Base-by-base conservation (phyloP, 2,888 invertebrate genomes). In the Drosophila emarginata region DNA sequence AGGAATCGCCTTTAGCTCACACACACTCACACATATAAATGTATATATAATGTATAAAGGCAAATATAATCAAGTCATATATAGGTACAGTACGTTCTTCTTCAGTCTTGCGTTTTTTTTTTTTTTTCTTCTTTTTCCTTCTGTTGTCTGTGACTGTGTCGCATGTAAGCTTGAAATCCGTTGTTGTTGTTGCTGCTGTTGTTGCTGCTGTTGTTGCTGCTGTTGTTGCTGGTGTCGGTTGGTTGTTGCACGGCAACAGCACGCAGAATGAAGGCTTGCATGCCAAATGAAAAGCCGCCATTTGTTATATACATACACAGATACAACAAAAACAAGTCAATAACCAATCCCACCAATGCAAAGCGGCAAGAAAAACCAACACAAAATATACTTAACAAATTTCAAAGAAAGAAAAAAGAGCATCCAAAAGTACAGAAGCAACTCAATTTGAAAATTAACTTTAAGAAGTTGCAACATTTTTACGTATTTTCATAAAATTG, bases 41-140 rank as follows among this genome's bases (percentile, higher is more conserved):
- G 21, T 45, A 70, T 62, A 59, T 70, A 68, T 81, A 71, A 71
- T 71, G 70, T 74, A 75, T 81, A 75, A 77, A 79, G 69, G 64
- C 70, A 67, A 79, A 81, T 74, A 79, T 81, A 79, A 79, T 79
- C 82, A 79, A 81, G 79, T 64, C 78, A 73, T 67, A 76, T 53
- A 65, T 50, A 56, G 18, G 40, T 60, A 53, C 50, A 57, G 14
- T 12, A 63, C 40, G 39, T 18, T 53, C 11, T 45, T 45, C 18
- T 50, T 7, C 58, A 28, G 26, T 18, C 40, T 23, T n/a, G 9
- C 2, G 26, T 18, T 2, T 51, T 37, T 40, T 40, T 14, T 40
- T 6, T 39, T 40, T 18, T 9, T 18, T 11, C 15, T 18, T n/a
- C n/a, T n/a, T n/a, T n/a, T n/a, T n/a, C n/a, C n/a, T n/a, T n/a